Percentiles rank a stretch among this genome's conserved stretches.
Evolutionary conservation across 2,113 vertebrate genomes (phyloP).

Genomic region (Gallinago undulata): DNA sequence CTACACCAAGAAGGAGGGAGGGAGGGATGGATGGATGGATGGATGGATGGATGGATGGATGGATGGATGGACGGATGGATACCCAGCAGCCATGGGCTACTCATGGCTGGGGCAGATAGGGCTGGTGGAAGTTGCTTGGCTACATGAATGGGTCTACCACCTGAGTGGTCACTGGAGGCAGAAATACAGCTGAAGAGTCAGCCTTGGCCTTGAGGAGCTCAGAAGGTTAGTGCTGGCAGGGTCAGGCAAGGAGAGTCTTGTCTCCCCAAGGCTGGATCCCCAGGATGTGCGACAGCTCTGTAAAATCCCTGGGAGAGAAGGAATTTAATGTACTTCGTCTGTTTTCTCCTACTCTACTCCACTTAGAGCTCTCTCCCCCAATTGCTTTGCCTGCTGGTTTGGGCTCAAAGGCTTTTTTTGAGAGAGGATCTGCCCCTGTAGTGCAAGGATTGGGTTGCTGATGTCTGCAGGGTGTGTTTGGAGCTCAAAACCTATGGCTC

Average conservation of each 20-base stretch:
- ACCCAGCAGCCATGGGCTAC: not conserved
- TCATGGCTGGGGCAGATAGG: not conserved
- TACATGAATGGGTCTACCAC: not conserved
- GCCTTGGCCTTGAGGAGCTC: not conserved
- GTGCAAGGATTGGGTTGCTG: not conserved
- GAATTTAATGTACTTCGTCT: not conserved
- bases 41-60: not conserved
- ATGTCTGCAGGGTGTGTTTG: not conserved
- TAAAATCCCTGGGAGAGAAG: not conserved
- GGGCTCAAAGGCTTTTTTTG: not conserved
- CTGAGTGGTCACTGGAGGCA: not conserved
- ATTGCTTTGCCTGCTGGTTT: not conserved
- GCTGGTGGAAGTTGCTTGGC: not conserved
- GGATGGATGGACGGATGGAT: not conserved
- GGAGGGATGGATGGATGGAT: not conserved
- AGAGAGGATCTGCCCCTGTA: not conserved
- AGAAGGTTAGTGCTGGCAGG: not conserved
- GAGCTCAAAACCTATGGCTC: not conserved
- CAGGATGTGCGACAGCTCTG: not conserved
- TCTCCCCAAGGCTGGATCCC: not conserved
- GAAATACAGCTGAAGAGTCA: not conserved
- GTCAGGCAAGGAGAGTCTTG: not conserved
- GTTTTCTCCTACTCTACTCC: not conserved
- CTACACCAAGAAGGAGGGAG: not conserved
- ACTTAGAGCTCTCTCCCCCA: not conserved